Evolutionary conservation across 2,888 invertebrate genomes (phyloP), one percentile per base, ranked within the genome.

Genomic region (Trichacis sp.): DNA sequence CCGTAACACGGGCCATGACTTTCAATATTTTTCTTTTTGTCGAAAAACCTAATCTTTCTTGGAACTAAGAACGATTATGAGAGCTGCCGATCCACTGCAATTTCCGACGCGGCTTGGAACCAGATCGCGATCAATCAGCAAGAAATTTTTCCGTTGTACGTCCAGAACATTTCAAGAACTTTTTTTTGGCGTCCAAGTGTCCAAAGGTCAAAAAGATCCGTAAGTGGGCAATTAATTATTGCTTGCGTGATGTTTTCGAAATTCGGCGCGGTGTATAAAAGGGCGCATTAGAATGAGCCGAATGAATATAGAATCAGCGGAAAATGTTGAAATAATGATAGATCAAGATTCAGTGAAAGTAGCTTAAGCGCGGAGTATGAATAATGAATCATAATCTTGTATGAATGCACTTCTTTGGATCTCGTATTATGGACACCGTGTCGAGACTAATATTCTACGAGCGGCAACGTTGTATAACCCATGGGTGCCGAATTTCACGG

Each of bases 341-440:
- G 63, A 67, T 67, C 63, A 68, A 71, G 70, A 71, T 61, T 68
- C 67, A 55, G 65, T 69, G 64, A 72, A 71, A 73, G 72, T 71
- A 68, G 72, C 69, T 73, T 73, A 73, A 45, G 57, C 60, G 53
- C n/a, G n/a, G n/a, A 61, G 58, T 38, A 64, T 73, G 70, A 73
- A 70, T 71, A 73, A 73, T 68, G 67, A 45, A 68, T 57, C 45
- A 66, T 61, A 48, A 55, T 51, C 29, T 46, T 38, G 33, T 50
- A 55, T 61, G 55, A 56, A 64, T 55, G 69, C 69, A 62, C 69
- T 68, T 66, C 61, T 69, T 55, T 63, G 56, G 65, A 61, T 65
- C 64, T 70, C 64, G 68, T 63, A 69, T 57, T 59, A 48, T 63
- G 56, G 50, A 59, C 59, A 65, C 55, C 48, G 67, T 66, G 72